Evolutionary conservation across 2,888 invertebrate genomes (phyloP).

Genomic region (Zaprionus bogoriensis): DNA sequence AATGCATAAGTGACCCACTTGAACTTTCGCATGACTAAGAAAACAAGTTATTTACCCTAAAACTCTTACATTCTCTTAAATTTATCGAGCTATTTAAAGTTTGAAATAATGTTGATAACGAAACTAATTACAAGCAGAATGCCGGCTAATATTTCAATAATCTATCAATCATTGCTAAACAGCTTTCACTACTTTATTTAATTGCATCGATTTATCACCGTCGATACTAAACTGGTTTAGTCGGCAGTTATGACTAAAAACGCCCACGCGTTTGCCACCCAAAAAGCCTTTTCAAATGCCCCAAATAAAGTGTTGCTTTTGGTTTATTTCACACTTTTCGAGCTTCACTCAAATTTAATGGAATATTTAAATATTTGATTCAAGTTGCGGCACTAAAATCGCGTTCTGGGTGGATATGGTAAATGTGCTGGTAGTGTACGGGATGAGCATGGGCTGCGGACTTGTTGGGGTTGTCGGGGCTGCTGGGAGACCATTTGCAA

Average conservation of each 20-base stretch:
- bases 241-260: not conserved
- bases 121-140: too few relatives aligned
- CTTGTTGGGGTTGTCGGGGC: not conserved
- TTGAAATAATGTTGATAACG: too few relatives aligned
- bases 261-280: not conserved
- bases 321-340: not conserved
- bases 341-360: slow-evolving; percentile 8
- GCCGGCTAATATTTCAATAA: not conserved
- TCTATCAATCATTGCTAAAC: not conserved
- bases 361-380: slow-evolving; percentile 36
- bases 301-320: not conserved
- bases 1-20: too few relatives aligned
- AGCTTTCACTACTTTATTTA: not conserved
- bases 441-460: too few relatives aligned
- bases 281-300: not conserved
- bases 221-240: not conserved
- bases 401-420: not conserved
- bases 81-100: too few relatives aligned
- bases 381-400: not conserved
- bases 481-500: slow-evolving; percentile 9
- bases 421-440: slow-evolving; percentile 8
- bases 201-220: not conserved
- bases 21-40: too few relatives aligned
- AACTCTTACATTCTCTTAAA: too few relatives aligned
- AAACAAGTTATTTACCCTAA: too few relatives aligned